Percentiles rank a stretch among this genome's conserved stretches.
These are phyloP conservation scores for Osmoderma eremita DNA, from an alignment of 2,888 invertebrate genomes.

Conservation along the genomic window DNA sequence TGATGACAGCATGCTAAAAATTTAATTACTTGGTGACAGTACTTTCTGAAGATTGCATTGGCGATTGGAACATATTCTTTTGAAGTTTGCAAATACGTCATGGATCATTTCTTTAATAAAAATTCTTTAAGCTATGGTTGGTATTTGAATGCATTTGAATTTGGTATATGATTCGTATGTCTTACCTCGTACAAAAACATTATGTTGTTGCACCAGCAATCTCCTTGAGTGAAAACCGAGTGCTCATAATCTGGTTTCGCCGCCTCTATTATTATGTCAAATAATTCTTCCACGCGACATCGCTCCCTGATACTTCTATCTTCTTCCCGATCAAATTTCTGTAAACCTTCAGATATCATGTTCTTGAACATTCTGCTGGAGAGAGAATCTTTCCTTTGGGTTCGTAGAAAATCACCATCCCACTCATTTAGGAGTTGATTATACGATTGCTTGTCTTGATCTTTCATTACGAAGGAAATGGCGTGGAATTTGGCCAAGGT, in stretches of 20 bases:
- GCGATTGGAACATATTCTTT: no score
- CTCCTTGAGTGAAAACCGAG: constrained; percentile 39
- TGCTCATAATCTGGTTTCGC: background rate
- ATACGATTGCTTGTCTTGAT: constrained; percentile 34
- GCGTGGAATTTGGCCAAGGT: constrained; percentile 43
- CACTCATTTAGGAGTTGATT: constrained; percentile 33
- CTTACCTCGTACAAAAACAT: constrained; percentile 43
- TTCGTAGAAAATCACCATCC: background rate
- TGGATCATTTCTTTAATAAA: background rate
- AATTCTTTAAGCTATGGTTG: background rate
- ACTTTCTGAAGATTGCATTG: no score
- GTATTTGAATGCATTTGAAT: background rate
- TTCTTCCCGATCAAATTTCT: constrained; percentile 7
- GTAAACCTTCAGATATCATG: background rate
- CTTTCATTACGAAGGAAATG: constrained; percentile 37
- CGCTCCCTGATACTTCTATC: background rate
- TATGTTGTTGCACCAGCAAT: constrained; percentile 46
- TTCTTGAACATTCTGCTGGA: background rate
- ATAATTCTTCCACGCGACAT: background rate
- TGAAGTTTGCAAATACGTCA: background rate
- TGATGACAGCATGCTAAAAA: no score
- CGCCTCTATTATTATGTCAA: background rate
- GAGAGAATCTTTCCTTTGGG: background rate
- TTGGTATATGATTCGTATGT: no score
- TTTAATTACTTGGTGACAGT: no score